Base-by-base conservation (phyloP, 2,797 vertebrate species). In the Cottoperca gobio region DNA sequence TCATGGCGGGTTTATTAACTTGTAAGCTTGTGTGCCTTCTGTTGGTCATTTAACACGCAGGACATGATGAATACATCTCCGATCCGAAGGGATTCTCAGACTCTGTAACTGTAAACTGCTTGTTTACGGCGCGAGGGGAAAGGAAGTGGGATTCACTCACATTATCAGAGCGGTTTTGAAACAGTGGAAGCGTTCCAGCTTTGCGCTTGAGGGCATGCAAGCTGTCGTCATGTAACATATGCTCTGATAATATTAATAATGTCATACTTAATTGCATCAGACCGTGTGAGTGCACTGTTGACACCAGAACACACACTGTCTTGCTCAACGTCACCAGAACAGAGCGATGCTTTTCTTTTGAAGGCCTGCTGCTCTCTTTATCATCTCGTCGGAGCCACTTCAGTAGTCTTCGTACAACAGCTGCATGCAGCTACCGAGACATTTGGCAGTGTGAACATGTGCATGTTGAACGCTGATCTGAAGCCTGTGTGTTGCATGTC, bases 401-500 rank as follows among this genome's bases (percentile, higher is more conserved):
- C 85, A 80, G 84, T 78, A 81, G 80, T 77, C 81, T 49, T 59
- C 33, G 24, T 45, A 63, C 82, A 83, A 87, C 90, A 92, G 91
- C 92, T 92, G 92, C 80, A 26, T 8, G 43, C 64, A 78, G 81
- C 90, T 77, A 81, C 82, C 1, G 48, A 83, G 76, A 76, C 80
- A 28, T 84, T 83, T 79, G 76, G 73, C 81, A 60, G 84, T 17
- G 83, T 76, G 78, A 85, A 78, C 81, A 78, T 84, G 87, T 78
- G 65, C 58, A 79, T 42, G 73, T 81, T 35, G 75, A 80, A 80
- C 82, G 52, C 74, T 63, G 78, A 88, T 91, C 80, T 70, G 68
- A 78, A 55, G 76, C 83, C 84, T 79, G 84, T 83, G 89, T 89
- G 91, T 85, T 80, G 81, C 69, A 43, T 11, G 82, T 86, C 88